Base-by-base conservation (phyloP, 2,113 vertebrate species). In the Gambusia affinis region DNA sequence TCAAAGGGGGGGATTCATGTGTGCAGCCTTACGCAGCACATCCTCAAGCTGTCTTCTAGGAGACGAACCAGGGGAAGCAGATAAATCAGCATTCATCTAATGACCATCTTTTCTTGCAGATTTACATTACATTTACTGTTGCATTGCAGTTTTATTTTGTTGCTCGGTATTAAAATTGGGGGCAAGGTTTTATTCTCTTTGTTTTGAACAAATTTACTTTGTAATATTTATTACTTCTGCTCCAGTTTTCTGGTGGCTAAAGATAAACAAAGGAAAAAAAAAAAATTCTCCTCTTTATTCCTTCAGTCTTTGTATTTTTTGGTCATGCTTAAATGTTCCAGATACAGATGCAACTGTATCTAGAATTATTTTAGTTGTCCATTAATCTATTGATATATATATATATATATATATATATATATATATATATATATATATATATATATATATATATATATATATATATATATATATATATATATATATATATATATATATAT, bases 141-240 rank as follows among this genome's bases (percentile, higher is more conserved):
- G 22, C 22, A 27, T 7, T n/a, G 51, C 22, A 24, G 10, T 57
- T 57, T 57, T 42, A 22, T 64, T 15, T 62, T 62, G 14, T 22
- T 8, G 42, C 7, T 54, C 70, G 57, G 70, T 75, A 65, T 73
- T 67, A 71, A 63, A 3, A 4, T 47, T 1, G 44, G 17, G 44
- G 17, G 7, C 14, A 47, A 6, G 44, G 17, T 47, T 47, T 47
- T 47, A 47, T 47, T 47, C 44, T 19, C 17, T 47, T 15, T 47
- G n/a, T 60, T 61, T 72, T 22, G 51, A n/a, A 15, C 29, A 17
- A 54, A 74, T 82, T 19, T 57, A 57, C 51, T n/a, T 57, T 24
- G 24, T n/a, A n/a, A 57, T 24, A 24, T 5, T 51, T 15, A 3
- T 57, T n/a, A n/a, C 24, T 54, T 22, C 47, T 22, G 19, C 7